These are phyloP conservation scores for Thomomys bottae DNA, from an alignment of 2,113 vertebrate genomes.

Conservation along the genomic window DNA sequence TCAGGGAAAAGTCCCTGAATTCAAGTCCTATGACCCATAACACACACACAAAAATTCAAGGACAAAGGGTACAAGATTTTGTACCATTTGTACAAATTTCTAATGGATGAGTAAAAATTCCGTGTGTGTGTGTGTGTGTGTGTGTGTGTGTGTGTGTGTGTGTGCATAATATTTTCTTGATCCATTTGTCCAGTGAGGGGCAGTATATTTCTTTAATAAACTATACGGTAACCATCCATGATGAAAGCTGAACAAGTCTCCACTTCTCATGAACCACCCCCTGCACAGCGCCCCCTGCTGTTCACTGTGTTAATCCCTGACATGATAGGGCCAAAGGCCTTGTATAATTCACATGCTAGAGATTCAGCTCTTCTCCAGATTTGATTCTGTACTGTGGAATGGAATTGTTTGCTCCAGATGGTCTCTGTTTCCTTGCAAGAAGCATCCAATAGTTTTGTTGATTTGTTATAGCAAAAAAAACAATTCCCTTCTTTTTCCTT, in stretches of 20 bases:
- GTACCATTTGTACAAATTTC: too few species aligned
- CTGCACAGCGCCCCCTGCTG: slow-evolving; percentile 33
- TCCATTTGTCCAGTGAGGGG: too few species aligned
- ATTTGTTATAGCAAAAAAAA: not conserved
- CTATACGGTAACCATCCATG: not conserved
- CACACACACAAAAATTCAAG: too few species aligned
- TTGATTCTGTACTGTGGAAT: not conserved
- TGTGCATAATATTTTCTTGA: too few species aligned
- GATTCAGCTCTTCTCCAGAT: slow-evolving; percentile 37
- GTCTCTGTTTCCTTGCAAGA: slow-evolving; percentile 54
- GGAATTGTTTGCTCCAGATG: slow-evolving; percentile 72
- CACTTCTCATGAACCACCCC: slow-evolving; percentile 46
- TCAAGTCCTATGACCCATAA: too few species aligned
- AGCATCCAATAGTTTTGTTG: slow-evolving; percentile 60
- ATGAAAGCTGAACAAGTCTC: slow-evolving; percentile 58
- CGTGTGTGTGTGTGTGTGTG: too few species aligned
- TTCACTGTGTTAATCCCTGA: slow-evolving; percentile 62
- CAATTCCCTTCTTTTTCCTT: not conserved
- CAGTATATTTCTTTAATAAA: slow-evolving; percentile 45
- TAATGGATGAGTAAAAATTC: too few species aligned
- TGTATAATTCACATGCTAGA: slow-evolving; percentile 30
- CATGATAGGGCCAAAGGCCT: not conserved
- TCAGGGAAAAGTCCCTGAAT: too few species aligned
- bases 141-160: too few species aligned
- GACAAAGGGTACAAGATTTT: too few species aligned